A percentile compares a stretch with the other conserved stretches of the same genome.
Conservation (phyloP, 2,113 vertebrate species). For the Pachyramphus minor region DNA sequence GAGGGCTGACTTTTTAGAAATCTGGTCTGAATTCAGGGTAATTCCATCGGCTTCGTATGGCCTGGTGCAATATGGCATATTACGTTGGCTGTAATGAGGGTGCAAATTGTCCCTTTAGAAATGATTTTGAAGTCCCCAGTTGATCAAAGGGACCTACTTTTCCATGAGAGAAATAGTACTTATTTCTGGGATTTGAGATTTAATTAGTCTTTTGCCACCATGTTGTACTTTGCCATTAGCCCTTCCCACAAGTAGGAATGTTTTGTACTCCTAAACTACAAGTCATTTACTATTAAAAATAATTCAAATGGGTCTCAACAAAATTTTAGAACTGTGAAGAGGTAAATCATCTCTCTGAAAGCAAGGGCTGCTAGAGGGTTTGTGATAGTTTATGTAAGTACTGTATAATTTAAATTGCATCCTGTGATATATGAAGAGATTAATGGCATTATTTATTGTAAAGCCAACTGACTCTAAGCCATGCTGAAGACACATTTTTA, state of each 20-base stretch:
- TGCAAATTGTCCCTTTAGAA: neutral
- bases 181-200: neutral
- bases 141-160: neutral
- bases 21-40: neutral
- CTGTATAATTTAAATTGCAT: slow-evolving; percentile 69
- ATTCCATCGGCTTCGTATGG: neutral
- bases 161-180: neutral
- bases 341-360: slow-evolving; percentile 51
- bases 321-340: neutral
- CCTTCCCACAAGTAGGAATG: neutral
- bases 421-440: slow-evolving; percentile 63
- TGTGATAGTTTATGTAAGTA: slow-evolving; percentile 62
- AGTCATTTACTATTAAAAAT: neutral
- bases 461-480: slow-evolving; percentile 3
- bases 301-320: slow-evolving; percentile 38
- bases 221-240: neutral
- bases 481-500: slow-evolving; percentile 46
- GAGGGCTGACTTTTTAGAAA: neutral
- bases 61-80: neutral
- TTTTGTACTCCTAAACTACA: neutral
- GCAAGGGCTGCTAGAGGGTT: slow-evolving; percentile 61
- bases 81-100: neutral
- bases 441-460: slow-evolving; percentile 64
- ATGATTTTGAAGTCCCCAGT: neutral
- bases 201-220: neutral